A percentile compares a stretch with the other conserved stretches of the same genome.
Evolutionary conservation across 2,113 vertebrate genomes (phyloP).

Genomic region (Coryphaenoides rupestris): DNA sequence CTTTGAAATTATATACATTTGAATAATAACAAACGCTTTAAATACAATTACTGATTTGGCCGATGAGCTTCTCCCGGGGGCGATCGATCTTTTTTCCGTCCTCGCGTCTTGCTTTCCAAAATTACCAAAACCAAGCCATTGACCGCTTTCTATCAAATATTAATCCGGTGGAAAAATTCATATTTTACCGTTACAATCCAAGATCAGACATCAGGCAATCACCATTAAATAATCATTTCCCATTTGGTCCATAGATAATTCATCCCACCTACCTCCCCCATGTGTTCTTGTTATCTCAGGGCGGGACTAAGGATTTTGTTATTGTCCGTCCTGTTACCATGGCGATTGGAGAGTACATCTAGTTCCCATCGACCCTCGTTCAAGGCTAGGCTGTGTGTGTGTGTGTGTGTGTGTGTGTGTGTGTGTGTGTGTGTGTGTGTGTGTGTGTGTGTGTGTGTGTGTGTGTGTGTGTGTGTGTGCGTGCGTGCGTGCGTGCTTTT

Average conservation of each 20-base stretch:
- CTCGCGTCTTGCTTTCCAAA: conserved; percentile 12
- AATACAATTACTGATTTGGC: neutral
- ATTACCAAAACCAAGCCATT: conserved; percentile 35
- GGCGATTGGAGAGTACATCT: conserved; percentile 55
- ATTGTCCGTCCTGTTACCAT: conserved; percentile 58
- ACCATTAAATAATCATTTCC: conserved; percentile 67
- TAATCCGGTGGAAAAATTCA: conserved; percentile 52
- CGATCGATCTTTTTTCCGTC: conserved; percentile 39
- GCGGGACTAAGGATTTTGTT: conserved; percentile 39
- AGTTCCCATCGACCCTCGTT: conserved; percentile 26
- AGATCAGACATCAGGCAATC: conserved; percentile 65
- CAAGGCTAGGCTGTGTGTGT: neutral
- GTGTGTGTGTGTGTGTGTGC: too few relatives aligned
- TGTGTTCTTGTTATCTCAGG: neutral
- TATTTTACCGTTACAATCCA: conserved; percentile 64
- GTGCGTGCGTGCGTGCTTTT: too few relatives aligned
- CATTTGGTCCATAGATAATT: conserved; percentile 68
- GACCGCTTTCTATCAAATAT: conserved; percentile 62
- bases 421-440: neutral
- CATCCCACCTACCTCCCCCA: conserved; percentile 35
- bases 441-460: too few relatives aligned
- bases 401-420: neutral
- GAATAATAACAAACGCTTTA: conserved; percentile 7
- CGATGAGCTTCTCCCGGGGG: neutral
- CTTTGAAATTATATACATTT: neutral